Evolutionary conservation across 2,797 vertebrate species (phyloP).

Genomic region (Melanotaenia trifasciata): DNA sequence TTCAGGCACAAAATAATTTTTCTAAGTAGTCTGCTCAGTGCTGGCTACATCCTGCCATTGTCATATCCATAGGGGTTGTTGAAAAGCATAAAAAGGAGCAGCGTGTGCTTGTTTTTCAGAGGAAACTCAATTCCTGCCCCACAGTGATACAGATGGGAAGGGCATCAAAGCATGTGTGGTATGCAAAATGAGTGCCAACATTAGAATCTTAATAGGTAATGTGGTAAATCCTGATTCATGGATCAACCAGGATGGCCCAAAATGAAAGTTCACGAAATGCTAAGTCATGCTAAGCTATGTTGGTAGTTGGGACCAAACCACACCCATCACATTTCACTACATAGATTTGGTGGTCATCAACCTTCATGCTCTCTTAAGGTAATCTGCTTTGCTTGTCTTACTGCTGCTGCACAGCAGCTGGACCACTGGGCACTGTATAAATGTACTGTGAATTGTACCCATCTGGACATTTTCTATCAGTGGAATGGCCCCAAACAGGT

Average conservation of each 20-base stretch:
- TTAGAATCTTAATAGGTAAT: conserved; percentile 38
- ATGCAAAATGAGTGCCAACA: conserved; percentile 48
- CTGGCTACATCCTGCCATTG: conserved; percentile 23
- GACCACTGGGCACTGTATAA: conserved; percentile 6
- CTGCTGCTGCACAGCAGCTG: conserved; percentile 8
- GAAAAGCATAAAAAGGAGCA: conserved; percentile 66
- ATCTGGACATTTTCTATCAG: conserved; percentile 26
- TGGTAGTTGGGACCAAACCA: conserved; percentile 14
- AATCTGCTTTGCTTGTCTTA: conserved; percentile 12
- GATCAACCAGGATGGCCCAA: conserved; percentile 11
- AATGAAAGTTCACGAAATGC: conserved; percentile 5
- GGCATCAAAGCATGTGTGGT: conserved; percentile 55
- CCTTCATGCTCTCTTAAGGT: conserved; percentile 2
- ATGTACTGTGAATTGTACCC: conserved; percentile 5
- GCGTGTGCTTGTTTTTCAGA: conserved; percentile 62
- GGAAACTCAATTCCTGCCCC: conserved; percentile 67
- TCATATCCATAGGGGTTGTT: conserved; percentile 55
- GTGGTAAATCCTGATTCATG: conserved; percentile 39
- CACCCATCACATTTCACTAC: conserved; percentile 8
- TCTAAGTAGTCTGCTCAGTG: conserved; percentile 14
- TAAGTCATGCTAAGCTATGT: conserved; percentile 16
- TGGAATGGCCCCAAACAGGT: conserved; percentile 32
- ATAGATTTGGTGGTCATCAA: conserved; percentile 21
- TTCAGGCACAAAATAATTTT: conserved; percentile 20
- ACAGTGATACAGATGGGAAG: conserved; percentile 59